A percentile compares a stretch with the other conserved stretches of the same genome.
Evolutionary conservation across 1,140 invertebrate genomes (phyloP).

Genomic region (Drosophila arizonae): DNA sequence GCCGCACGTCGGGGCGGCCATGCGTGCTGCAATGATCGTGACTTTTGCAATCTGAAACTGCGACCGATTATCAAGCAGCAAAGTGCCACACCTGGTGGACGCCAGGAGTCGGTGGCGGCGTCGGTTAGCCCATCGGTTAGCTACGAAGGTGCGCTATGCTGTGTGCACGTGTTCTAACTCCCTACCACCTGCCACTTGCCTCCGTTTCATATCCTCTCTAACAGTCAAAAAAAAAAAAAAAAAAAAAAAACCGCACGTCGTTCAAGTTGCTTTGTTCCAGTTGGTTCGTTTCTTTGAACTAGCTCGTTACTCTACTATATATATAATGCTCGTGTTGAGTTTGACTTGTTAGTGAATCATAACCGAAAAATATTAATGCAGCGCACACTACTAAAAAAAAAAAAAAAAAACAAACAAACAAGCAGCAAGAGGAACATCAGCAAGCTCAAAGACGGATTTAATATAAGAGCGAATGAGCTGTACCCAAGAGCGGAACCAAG

Average conservation of each 20-base stretch:
- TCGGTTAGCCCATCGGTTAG: conserved; percentile 42
- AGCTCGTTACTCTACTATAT: conserved; percentile 32
- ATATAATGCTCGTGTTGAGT: conserved; percentile 64
- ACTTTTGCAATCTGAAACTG: conserved; percentile 86
- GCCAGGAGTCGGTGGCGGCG: conserved; percentile 1
- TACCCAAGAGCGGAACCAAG: background rate
- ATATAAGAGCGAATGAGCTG: background rate
- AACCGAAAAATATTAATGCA: conserved; percentile 56
- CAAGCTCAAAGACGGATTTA: conserved; percentile 2
- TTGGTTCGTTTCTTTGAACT: conserved; percentile 61
- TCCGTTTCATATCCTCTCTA: conserved; percentile 5
- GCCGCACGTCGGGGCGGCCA: conserved; percentile 66
- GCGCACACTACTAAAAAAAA: conserved; percentile 64
- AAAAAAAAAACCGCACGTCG: conserved; percentile 49
- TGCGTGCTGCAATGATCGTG: conserved; percentile 85
- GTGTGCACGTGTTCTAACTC: conserved; percentile 61
- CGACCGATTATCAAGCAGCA: conserved; percentile 69
- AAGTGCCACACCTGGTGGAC: conserved; percentile 40
- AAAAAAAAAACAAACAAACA: conserved; percentile 26
- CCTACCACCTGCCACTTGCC: background rate
- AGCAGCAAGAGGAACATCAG: conserved; percentile 5
- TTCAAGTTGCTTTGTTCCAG: conserved; percentile 61
- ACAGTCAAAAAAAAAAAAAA: conserved; percentile 7
- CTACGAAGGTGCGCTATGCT: conserved; percentile 72
- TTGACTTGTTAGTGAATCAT: conserved; percentile 58